Base-by-base conservation (phyloP, 2,888 invertebrate species). In the Macaria liturata region DNA sequence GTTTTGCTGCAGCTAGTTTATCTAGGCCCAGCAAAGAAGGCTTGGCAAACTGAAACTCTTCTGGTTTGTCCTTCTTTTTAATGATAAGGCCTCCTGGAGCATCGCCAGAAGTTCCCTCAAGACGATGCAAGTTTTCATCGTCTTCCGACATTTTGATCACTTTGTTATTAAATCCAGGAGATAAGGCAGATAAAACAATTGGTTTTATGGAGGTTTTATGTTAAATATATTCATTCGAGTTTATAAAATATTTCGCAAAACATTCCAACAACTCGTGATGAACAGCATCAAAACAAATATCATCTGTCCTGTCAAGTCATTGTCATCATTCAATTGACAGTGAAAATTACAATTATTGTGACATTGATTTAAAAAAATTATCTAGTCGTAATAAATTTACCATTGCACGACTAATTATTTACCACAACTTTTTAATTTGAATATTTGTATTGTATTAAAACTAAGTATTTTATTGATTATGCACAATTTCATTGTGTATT, bases 21-120 rank as follows among this genome's bases (percentile, higher is more conserved):
- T 98, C 98, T 50, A 98, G 87, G 0, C 98, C 98, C 4, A 98
- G 86, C 6, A 96, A 84, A 0, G 98, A 98, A 43, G 94, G 93
- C 72, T 93, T 94, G 0, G 96, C 97, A 52, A 96, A 93, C 84
- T 96, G 97, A 73, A 97, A 96, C 31, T 93, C 93, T n/a, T 88
- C 87, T 3, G 93, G 88, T 42, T 84, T 84, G 1, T 89, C 90
- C 58, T 85, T 87, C 81, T 94, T 95, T 84, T 95, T 96, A 72
- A 95, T 95, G 49, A 96, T 92, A 55, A 96, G 92, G 32, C 97
- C 93, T 32, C 96, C 96, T 39, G 96, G 95, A 82, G 91, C 92
- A 69, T 94, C 93, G 0, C 90, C 88, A 30, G 92, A 89, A 34
- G 92, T 93, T 31, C 96, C 97, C 83, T 95, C 95, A 67, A 97